These are phyloP conservation scores for Xylota sylvarum DNA, from an alignment of 2,888 invertebrate genomes.

Conservation along the genomic window DNA sequence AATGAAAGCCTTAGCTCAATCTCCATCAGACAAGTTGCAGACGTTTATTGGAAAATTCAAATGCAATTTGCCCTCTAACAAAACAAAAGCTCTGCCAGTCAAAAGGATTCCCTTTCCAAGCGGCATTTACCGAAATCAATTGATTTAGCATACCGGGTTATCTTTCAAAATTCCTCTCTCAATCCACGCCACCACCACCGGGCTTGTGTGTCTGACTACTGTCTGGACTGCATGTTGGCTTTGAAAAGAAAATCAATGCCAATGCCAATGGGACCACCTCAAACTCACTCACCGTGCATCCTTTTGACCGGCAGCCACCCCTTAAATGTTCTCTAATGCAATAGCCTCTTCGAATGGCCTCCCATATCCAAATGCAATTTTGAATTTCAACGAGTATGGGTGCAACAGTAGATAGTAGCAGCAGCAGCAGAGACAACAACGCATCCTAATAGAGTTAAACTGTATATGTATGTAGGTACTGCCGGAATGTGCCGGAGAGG, in stretches of 20 bases:
- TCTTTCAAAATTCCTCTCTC: conserved; percentile 40
- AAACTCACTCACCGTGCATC: conserved; percentile 24
- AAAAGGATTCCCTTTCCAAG: conserved; percentile 41
- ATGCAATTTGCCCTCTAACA: conserved; percentile 47
- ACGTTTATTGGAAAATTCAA: conserved; percentile 60
- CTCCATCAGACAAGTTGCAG: conserved; percentile 36
- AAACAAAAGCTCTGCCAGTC: conserved; percentile 39
- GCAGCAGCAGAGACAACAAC: conserved; percentile 12
- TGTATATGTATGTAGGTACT: background rate
- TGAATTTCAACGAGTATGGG: conserved; percentile 23
- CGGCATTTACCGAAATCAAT: conserved; percentile 59
- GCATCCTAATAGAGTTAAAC: conserved; percentile 12
- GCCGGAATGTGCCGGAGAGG: conserved; percentile 31
- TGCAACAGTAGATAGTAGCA: conserved; percentile 20
- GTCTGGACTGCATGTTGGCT: conserved; percentile 43
- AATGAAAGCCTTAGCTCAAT: conserved; percentile 21
- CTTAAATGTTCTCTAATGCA: conserved; percentile 42
- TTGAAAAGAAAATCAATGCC: conserved; percentile 64
- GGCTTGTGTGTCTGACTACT: conserved; percentile 17
- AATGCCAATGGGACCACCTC: conserved; percentile 45
- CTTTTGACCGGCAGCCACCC: conserved; percentile 32
- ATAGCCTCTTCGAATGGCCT: conserved; percentile 20
- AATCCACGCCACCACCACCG: background rate
- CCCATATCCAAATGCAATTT: conserved; percentile 54
- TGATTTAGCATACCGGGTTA: conserved; percentile 55